Conservation (phyloP, 2,797 vertebrate species). For the Jordanella pulchra region DNA sequence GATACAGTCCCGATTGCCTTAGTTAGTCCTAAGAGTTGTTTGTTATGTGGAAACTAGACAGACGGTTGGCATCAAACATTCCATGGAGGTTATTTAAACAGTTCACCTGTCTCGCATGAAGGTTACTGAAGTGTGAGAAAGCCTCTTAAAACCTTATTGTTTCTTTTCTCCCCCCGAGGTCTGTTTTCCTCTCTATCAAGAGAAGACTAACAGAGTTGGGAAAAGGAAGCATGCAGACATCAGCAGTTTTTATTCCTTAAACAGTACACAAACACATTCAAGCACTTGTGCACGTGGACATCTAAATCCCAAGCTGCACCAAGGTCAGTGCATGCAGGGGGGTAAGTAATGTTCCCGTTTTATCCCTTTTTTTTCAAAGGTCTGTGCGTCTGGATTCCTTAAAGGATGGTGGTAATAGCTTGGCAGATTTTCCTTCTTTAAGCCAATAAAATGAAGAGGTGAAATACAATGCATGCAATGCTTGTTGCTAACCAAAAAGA, state of each 20-base stretch:
- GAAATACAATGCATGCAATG: background rate
- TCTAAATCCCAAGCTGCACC: conserved; percentile 33
- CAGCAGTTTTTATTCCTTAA: conserved; percentile 38
- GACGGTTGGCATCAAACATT: background rate
- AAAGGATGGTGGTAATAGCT: conserved; percentile 32
- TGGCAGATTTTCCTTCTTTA: background rate
- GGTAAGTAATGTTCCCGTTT: conserved; percentile 54
- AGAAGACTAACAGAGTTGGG: conserved; percentile 14
- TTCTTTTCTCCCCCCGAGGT: background rate
- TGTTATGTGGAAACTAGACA: background rate
- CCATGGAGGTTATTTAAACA: conserved; percentile 11
- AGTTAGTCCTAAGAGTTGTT: background rate
- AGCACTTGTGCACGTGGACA: conserved; percentile 2
- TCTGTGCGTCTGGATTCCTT: conserved; percentile 11
- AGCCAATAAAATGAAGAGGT: conserved; percentile 4
- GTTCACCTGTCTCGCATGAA: conserved; percentile 8
- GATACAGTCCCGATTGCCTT: background rate
- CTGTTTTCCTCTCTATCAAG: conserved; percentile 29
- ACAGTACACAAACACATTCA: conserved; percentile 6
- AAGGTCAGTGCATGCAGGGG: conserved; percentile 36
- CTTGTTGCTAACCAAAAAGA: background rate
- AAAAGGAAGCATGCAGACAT: conserved; percentile 28
- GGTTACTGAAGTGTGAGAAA: conserved; percentile 10
- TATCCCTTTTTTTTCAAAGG: conserved; percentile 20
- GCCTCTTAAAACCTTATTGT: conserved; percentile 13